Base-by-base conservation (phyloP, 2,113 vertebrate genomes). In the Kryptolebias marmoratus region DNA sequence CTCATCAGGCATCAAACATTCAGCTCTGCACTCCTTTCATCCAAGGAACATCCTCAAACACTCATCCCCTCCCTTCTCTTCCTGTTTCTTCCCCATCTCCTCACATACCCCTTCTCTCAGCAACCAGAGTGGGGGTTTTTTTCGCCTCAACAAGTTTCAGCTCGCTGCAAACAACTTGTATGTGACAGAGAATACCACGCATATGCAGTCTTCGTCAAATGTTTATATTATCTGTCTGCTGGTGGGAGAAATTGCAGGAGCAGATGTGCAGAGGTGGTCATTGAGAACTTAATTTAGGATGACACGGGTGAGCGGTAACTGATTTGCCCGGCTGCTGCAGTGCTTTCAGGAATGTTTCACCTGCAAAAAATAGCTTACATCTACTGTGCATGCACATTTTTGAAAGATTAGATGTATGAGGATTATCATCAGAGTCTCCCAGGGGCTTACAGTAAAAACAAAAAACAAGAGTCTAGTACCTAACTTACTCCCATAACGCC, bases 201-300 rank as follows among this genome's bases (percentile, higher is more conserved):
- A 31, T 42, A n/a, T 60, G 58, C 60, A 75, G 18, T 22, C 2
- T 49, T 32, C 59, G 49, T 58, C 61, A 48, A 79, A 27, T 83
- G 84, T 84, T 82, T 88, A 80, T 63, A 73, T 84, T 84, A 84
- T 79, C 66, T 69, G 86, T 85, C 64, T 67, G 63, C 65, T 61
- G 63, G 76, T 36, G 58, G 32, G 65, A 69, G 71, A 52, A 78
- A 79, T 79, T 77, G 63, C 67, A 69, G 64, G 2, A 1, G 44
- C n/a, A 36, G 75, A 80, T 75, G 80, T 77, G 84, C 83, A 83
- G 27, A 79, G 73, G 78, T 78, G 65, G 85, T 89, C 82, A 82
- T 74, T 66, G 77, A 77, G 47, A 84, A 90, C 82, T 84, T 67
- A 73, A 89, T 90, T 71, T 83, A 68, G 79, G 70, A 71, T 45